Evolutionary conservation across 1,140 invertebrate species (phyloP), one percentile per base, ranked within the genome.

Genomic region (Drosophila kanapiae): DNA sequence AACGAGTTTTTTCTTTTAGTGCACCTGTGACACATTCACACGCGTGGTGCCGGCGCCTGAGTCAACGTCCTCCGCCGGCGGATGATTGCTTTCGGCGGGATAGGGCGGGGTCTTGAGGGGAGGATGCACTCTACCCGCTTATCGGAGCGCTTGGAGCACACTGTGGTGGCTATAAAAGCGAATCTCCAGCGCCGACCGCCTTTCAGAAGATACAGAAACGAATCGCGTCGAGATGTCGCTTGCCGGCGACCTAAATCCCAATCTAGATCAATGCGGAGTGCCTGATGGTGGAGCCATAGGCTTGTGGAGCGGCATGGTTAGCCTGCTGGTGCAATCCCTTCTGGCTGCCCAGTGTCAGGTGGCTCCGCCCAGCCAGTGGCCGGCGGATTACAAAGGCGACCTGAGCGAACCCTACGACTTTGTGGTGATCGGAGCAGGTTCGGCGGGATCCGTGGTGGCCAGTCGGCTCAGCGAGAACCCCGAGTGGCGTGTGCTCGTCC

Each of bases 381-480:
- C 94, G 1, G 56, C 82, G 7, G 94, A 95, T 37, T 93, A 93
- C 38, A 94, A 94, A 4, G 93, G 94, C 8, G 96, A 3, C 94
- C 96, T 13, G 92, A 57, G 43, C 0, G 51, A 80, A 8, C 60
- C 69, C 14, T 93, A 90, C 16, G 93, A 93, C 51, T 93, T 93
- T 68, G 92, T 93, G 47, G 82, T 93, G 3, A 85, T 93, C 31
- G 96, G 96, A 3, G 96, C 95, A 7, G 96, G 96, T 9, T 95
- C 95, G 0, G 96, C 96, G 2, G 94, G 94, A 0, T 94, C 94
- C 11, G 93, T 95, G 23, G 76, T 96, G 7, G 95, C 95, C 14
- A 94, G 93, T 60, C 92, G 94, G 27, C 86, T 96, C 4, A 93
- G 94, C 16, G 94, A 95, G 71, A 91, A 94, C 78, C 92, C 93